Evolutionary conservation across 2,797 vertebrate genomes (phyloP).

Genomic region (Podarcis siculus): DNA sequence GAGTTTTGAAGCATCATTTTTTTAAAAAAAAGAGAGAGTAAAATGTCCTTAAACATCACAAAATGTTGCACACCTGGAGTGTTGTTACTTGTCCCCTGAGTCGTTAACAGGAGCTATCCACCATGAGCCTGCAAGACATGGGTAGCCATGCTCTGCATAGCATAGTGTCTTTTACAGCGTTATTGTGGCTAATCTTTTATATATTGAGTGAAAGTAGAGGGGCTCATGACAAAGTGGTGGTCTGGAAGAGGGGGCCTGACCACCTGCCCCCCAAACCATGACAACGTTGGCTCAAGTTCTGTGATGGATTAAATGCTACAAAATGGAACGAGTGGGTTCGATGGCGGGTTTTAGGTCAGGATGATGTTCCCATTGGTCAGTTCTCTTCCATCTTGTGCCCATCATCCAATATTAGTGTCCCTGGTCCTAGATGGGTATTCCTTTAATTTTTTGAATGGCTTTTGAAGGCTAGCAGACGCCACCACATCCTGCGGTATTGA

Average conservation of each 20-base stretch:
- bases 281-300: background rate
- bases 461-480: background rate
- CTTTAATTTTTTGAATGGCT: background rate
- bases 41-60: background rate
- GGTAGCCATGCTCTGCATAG: background rate
- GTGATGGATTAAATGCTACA: background rate
- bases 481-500: background rate
- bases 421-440: background rate
- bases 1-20: too few relatives aligned
- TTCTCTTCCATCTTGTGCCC: background rate
- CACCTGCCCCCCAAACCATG: background rate
- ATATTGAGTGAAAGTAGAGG: background rate
- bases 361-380: background rate
- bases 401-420: background rate
- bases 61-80: background rate
- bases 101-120: background rate
- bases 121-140: background rate
- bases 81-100: background rate
- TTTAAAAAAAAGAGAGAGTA: too few relatives aligned
- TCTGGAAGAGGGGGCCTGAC: background rate
- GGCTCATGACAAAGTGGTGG: background rate
- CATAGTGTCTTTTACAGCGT: background rate
- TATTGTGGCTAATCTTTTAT: background rate
- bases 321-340: background rate
- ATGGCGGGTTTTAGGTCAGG: background rate